Percentiles rank a stretch among this genome's conserved stretches.
Evolutionary conservation across 2,888 invertebrate genomes (phyloP).

Genomic region (Mesorhabditis sp.): DNA sequence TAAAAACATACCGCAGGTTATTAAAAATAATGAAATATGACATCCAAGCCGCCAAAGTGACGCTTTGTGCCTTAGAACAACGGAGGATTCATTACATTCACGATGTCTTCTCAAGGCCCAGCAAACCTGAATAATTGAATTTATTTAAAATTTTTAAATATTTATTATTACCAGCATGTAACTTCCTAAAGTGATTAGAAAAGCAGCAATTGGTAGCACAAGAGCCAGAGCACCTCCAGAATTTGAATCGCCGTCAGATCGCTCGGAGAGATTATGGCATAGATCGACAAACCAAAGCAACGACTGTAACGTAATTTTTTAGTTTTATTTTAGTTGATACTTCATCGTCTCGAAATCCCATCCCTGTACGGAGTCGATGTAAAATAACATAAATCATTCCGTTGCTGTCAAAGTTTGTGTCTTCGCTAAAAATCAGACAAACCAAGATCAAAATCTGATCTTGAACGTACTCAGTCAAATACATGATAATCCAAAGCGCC

Average conservation of each 20-base stretch:
- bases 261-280: constrained; percentile 1
- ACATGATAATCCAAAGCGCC: constrained; percentile 1
- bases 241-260: background rate
- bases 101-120: constrained; percentile 19
- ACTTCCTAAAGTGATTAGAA: background rate
- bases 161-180: background rate
- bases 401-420: constrained; percentile 6
- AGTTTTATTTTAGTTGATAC: background rate
- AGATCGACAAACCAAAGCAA: constrained; percentile 1
- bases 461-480: background rate
- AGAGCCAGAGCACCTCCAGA: background rate
- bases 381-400: constrained; percentile 4
- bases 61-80: too few relatives aligned
- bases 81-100: constrained; percentile 3
- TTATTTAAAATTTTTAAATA: constrained; percentile 12
- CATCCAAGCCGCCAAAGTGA: constrained; percentile 20
- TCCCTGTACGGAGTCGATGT: background rate
- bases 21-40: constrained; percentile 20
- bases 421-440: background rate
- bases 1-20: constrained; percentile 13
- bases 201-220: background rate
- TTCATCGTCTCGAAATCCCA: background rate
- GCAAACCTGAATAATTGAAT: constrained; percentile 14
- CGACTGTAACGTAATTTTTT: background rate
- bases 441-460: background rate